A percentile compares a stretch with the other conserved stretches of the same genome.
Evolutionary conservation across 1,140 invertebrate species (phyloP).

Genomic region (Drosophila hydei): DNA sequence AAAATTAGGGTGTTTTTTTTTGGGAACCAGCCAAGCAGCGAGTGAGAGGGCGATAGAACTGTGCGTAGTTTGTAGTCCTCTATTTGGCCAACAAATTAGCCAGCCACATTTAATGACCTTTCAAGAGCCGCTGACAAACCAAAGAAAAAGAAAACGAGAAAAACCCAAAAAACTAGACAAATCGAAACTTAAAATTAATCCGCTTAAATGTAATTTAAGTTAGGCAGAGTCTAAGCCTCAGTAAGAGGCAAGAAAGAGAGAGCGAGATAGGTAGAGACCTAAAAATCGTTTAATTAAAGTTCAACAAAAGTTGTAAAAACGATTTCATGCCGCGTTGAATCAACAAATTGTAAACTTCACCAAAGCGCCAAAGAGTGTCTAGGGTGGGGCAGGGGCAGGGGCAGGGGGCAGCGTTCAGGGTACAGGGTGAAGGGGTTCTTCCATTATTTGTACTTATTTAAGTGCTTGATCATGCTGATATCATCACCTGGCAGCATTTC

Average conservation of each 20-base stretch:
- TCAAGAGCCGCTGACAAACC: conserved; percentile 39
- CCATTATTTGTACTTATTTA: conserved; percentile 80
- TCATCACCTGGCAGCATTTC: conserved; percentile 77
- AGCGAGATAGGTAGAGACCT: conserved; percentile 4
- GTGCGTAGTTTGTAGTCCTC: conserved; percentile 45
- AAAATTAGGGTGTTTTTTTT: conserved; percentile 70
- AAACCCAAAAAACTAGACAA: conserved; percentile 52
- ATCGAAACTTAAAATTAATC: conserved; percentile 73
- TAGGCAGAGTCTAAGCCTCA: conserved; percentile 34
- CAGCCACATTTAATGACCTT: conserved; percentile 72
- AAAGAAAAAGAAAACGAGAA: conserved; percentile 23
- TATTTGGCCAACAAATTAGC: conserved; percentile 71
- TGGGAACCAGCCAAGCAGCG: conserved; percentile 46
- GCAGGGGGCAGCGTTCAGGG: too few species aligned
- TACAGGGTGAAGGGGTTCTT: neutral
- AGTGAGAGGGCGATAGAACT: conserved; percentile 30
- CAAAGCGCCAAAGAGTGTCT: conserved; percentile 28
- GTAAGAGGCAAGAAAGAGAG: neutral
- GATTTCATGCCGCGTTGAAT: conserved; percentile 81
- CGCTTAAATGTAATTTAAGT: conserved; percentile 77
- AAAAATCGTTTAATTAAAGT: conserved; percentile 82
- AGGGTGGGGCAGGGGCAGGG: neutral
- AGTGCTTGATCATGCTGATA: conserved; percentile 82
- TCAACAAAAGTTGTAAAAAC: conserved; percentile 77
- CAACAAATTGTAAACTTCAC: conserved; percentile 78